Conservation (phyloP, 2,797 vertebrate genomes). For the Lacerta viridis region DNA sequence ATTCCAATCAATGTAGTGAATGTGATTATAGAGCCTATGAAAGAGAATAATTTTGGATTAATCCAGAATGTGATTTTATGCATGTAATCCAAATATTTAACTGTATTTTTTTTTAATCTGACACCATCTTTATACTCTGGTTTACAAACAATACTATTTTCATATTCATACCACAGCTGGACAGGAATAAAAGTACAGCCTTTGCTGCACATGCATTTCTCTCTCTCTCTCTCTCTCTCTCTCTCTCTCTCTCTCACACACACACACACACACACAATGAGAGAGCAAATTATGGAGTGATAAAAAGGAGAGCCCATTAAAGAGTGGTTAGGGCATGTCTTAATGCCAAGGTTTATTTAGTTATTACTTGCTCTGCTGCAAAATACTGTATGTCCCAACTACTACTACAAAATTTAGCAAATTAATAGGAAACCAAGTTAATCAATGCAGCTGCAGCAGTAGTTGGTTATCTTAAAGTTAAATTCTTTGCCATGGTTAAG, state of each 20-base stretch:
- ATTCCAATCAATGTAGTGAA: background rate
- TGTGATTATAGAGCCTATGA: background rate
- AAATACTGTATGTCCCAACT: slow-evolving; percentile 36
- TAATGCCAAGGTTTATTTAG: background rate
- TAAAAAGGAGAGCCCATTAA: background rate
- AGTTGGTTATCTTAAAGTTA: slow-evolving; percentile 67
- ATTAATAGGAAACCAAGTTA: slow-evolving; percentile 66
- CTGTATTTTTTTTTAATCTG: background rate
- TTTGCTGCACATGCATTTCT: background rate
- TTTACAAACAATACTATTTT: background rate
- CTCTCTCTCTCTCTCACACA: no score
- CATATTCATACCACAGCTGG: background rate
- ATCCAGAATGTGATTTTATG: background rate
- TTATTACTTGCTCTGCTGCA: background rate
- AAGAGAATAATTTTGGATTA: background rate
- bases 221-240: background rate
- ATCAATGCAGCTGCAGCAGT: slow-evolving; percentile 60
- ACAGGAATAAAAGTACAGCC: background rate
- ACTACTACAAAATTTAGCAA: slow-evolving; percentile 54
- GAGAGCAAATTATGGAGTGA: background rate
- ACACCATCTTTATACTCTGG: background rate
- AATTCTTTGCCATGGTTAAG: slow-evolving; percentile 69
- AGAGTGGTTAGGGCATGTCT: background rate
- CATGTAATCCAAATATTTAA: background rate
- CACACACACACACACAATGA: background rate